Evolutionary conservation across 2,113 vertebrate genomes (phyloP), one percentile per base, ranked within the genome.

Genomic region (Maccullochella peelii): DNA sequence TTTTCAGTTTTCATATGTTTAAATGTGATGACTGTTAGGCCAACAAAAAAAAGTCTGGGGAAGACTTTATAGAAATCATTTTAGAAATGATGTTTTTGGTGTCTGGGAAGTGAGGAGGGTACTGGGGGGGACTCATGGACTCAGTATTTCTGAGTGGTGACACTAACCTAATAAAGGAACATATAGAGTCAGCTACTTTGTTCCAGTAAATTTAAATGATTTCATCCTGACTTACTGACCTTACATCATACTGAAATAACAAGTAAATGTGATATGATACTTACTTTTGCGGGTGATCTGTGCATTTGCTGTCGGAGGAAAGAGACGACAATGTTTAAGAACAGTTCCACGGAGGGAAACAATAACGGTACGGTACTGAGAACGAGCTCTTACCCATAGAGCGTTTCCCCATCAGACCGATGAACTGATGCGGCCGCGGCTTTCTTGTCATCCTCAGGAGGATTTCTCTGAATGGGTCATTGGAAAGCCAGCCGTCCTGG

Each of bases 241-340:
- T 33, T 33, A 33, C 30, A 2, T 33, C 30, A 2, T 3, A 33
- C 30, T 44, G 1, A 1, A 42, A 69, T 27, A 15, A 52, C n/a
- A 2, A n/a, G 5, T 18, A 9, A 42, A 8, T 27, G 6, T 1
- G 18, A 63, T 23, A 1, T 7, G 12, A 9, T 84, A 97, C 98
- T 99, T 97, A 99, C 98, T 95, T 97, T 99, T 99, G 73, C 95
- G 96, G 92, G 97, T 97, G 58, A 97, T 96, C 95, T 97, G 97
- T 94, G 96, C 93, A 9, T 97, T 97, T 92, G 96, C 97, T 99
- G 87, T 36, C 36, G 73, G 12, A 87, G 42, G 83, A 59, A 59
- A 75, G 15, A 69, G 2, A 54, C 36, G 25, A 27, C 21, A 30
- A 42, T 9, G 3, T 27, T 65, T 58, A 61, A 12, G 57, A 14